Conservation (phyloP, 2,797 vertebrate species). For the Myotis pilosus region DNA sequence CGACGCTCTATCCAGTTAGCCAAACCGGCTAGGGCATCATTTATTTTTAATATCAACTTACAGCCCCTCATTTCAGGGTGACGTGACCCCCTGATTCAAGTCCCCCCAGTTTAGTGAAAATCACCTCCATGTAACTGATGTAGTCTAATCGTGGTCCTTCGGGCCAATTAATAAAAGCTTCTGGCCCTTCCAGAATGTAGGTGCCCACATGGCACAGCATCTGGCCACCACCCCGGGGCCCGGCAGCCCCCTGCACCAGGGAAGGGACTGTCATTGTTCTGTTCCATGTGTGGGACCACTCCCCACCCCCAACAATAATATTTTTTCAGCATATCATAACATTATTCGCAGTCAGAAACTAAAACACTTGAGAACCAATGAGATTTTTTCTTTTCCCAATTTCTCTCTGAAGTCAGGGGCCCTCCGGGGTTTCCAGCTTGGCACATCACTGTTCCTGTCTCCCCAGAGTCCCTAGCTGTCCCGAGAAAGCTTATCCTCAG, state of each 20-base stretch:
- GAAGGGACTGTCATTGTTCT: neutral
- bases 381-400: no score
- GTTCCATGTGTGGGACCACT: no score
- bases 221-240: neutral
- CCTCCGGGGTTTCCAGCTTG: neutral
- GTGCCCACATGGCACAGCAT: fast-evolving
- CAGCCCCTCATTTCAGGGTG: neutral
- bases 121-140: neutral
- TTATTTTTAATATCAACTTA: neutral
- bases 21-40: no score
- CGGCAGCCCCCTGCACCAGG: neutral
- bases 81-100: neutral
- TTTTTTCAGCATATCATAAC: neutral
- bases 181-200: fast-evolving
- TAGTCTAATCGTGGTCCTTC: no score
- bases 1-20: no score
- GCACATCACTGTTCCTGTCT: neutral
- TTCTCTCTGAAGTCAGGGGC: neutral
- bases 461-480: neutral
- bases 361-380: neutral
- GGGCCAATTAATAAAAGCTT: fast-evolving
- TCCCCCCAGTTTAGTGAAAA: no score
- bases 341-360: neutral
- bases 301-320: no score
- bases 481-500: neutral